Evolutionary conservation across 2,113 vertebrate genomes (phyloP).

Genomic region (Sceloporus undulatus): DNA sequence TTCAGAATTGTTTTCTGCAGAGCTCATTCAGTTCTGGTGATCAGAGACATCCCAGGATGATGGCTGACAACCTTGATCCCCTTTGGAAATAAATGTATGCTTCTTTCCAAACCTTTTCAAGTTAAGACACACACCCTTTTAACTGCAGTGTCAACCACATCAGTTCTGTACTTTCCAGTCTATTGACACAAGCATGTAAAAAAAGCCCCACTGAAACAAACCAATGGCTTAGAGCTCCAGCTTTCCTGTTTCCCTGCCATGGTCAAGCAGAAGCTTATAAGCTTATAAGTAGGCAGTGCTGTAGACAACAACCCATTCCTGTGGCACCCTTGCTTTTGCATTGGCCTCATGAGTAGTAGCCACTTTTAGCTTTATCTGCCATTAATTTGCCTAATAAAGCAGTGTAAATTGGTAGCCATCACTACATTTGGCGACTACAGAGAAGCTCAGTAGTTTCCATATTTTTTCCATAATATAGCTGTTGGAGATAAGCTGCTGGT

Average conservation of each 20-base stretch:
- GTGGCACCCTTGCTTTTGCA: not conserved
- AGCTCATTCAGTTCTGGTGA: not conserved
- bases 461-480: no score
- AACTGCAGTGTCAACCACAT: not conserved
- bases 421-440: not conserved
- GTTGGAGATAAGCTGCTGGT: no score
- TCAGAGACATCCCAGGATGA: slow-evolving; percentile 21
- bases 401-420: not conserved
- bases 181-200: not conserved
- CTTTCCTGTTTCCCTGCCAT: not conserved
- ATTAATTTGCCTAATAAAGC: not conserved
- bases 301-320: no score
- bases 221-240: not conserved
- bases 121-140: not conserved
- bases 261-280: not conserved
- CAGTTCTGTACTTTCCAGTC: not conserved
- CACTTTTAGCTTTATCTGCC: not conserved
- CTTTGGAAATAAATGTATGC: not conserved
- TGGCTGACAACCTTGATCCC: not conserved
- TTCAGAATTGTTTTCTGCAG: not conserved
- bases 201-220: not conserved
- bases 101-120: not conserved
- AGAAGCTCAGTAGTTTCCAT: not conserved
- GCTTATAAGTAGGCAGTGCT: no score
- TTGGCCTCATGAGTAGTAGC: not conserved